Percentiles rank a stretch among this genome's conserved stretches.
These are phyloP conservation scores for Kryptolebias ocellatus DNA, from an alignment of 2,797 vertebrate genomes.

Conservation along the genomic window DNA sequence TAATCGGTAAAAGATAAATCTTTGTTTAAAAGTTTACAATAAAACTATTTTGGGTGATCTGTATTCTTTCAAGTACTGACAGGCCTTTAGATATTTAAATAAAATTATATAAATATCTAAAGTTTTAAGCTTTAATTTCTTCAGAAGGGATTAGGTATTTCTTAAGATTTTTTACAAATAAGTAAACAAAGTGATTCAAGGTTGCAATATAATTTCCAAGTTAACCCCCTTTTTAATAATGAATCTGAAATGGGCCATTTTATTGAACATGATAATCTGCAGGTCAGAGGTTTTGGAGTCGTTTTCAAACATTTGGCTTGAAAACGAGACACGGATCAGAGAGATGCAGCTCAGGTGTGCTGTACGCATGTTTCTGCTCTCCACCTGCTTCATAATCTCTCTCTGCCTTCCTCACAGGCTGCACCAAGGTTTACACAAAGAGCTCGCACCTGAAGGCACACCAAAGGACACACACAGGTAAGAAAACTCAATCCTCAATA, in stretches of 20 bases:
- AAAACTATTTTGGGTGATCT: too few species aligned
- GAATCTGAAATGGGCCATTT: too few species aligned
- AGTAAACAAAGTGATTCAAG: too few species aligned
- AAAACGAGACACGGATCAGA: background rate
- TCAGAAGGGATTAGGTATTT: background rate
- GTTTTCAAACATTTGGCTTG: too few species aligned
- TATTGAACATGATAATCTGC: too few species aligned
- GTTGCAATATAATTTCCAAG: background rate
- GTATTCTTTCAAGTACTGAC: too few species aligned
- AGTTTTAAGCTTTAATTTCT: background rate
- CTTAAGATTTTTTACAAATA: background rate
- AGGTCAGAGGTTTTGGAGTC: too few species aligned
- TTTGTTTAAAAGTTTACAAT: too few species aligned
- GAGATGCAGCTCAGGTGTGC: background rate
- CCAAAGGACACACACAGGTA: constrained; percentile 94
- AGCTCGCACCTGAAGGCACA: constrained; percentile 95
- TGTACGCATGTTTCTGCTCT: background rate
- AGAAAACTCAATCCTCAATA: constrained; percentile 31
- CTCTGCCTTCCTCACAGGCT: constrained; percentile 79
- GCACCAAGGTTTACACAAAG: constrained; percentile 95
- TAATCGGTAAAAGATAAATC: too few species aligned
- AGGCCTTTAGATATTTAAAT: too few species aligned
- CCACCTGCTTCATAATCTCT: constrained; percentile 12
- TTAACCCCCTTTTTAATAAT: too few species aligned
- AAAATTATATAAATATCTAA: too few species aligned